phyloP scores from a whole-genome alignment of 1,140 invertebrate species.

The Megathymus violae region DNA sequence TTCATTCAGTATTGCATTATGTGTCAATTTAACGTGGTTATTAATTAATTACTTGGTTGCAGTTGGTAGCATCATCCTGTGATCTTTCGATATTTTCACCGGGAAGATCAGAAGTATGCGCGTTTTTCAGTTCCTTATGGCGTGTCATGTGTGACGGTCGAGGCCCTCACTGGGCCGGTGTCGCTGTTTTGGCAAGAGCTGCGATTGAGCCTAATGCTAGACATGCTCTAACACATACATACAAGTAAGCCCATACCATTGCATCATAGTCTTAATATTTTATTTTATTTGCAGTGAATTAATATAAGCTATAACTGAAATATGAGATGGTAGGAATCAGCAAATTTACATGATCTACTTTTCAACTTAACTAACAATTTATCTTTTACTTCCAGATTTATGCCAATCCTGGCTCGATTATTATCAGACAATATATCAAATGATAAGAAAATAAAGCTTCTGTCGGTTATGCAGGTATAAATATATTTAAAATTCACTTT shows the following conservation, averaged over 20 bases:
- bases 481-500: neutral
- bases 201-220: slow-evolving; percentile 85
- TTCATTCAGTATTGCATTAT: neutral
- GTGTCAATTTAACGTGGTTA: neutral
- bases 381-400: slow-evolving; percentile 83
- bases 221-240: slow-evolving; percentile 86
- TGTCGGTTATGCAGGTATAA: slow-evolving; percentile 84
- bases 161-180: slow-evolving; percentile 84
- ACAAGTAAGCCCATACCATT: no score
- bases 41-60: slow-evolving; percentile 40
- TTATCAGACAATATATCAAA: slow-evolving; percentile 82
- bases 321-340: no score
- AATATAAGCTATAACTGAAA: no score
- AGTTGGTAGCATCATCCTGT: slow-evolving; percentile 77
- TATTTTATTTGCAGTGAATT: no score
- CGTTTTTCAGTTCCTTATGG: slow-evolving; percentile 80
- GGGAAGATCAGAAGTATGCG: slow-evolving; percentile 74
- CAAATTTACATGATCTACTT: no score
- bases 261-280: no score
- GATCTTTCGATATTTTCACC: slow-evolving; percentile 76
- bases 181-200: slow-evolving; percentile 86
- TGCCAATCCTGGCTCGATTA: slow-evolving; percentile 85
- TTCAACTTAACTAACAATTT: no score
- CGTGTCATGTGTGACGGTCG: slow-evolving; percentile 72
- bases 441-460: slow-evolving; percentile 83